Conservation (phyloP, 1,140 invertebrate genomes). For the Coelopa frigida region DNA sequence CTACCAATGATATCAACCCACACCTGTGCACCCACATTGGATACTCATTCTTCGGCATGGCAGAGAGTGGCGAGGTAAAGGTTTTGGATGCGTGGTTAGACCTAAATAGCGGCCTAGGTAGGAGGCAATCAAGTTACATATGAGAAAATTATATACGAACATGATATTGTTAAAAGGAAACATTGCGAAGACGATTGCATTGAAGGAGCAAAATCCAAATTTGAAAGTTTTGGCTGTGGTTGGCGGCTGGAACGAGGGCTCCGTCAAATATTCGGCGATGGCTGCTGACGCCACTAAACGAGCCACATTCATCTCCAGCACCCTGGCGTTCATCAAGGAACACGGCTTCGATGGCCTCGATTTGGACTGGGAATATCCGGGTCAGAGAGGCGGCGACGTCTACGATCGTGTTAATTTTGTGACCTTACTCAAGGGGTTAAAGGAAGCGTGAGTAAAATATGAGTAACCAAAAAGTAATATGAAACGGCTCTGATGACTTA, state of each 20-base stretch:
- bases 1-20: constrained; percentile 53
- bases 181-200: constrained; percentile 29
- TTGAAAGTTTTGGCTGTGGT: constrained; percentile 63
- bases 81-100: constrained; percentile 59
- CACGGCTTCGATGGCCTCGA: constrained; percentile 60
- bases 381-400: constrained; percentile 46
- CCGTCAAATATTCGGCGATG: constrained; percentile 54
- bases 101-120: constrained; percentile 47
- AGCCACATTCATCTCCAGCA: constrained; percentile 46
- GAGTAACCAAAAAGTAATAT: background rate
- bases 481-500: background rate
- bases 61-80: constrained; percentile 37
- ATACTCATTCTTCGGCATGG: constrained; percentile 60
- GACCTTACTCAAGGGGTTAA: constrained; percentile 47
- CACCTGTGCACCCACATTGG: constrained; percentile 61
- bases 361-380: constrained; percentile 61
- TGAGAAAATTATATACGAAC: constrained; percentile 19
- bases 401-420: constrained; percentile 49
- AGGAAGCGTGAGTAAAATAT: constrained; percentile 40
- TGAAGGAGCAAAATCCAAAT: constrained; percentile 52
- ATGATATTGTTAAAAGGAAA: too few species aligned
- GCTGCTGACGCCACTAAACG: constrained; percentile 43
- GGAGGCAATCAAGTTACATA: too few species aligned
- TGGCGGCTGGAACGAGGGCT: constrained; percentile 68
- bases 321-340: constrained; percentile 47